Conservation (phyloP, 2,888 invertebrate species). For the Drosophila setosimentum region DNA sequence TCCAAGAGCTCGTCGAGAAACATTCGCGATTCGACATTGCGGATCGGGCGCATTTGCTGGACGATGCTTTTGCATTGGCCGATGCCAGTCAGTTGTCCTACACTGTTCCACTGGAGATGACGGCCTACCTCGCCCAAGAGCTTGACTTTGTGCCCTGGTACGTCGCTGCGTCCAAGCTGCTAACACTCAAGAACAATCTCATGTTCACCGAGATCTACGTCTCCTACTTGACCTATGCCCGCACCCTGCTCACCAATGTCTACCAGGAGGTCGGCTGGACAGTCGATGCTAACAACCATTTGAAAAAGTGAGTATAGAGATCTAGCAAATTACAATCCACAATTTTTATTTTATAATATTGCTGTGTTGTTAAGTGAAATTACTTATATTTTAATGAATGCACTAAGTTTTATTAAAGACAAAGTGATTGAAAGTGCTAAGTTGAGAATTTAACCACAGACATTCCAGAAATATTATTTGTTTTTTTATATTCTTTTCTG, state of each 20-base stretch:
- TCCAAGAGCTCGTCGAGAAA: constrained; percentile 78
- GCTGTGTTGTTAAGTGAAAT: background rate
- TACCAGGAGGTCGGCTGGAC: constrained; percentile 89
- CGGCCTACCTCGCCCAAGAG: constrained; percentile 89
- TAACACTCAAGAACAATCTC: constrained; percentile 86
- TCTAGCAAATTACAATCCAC: background rate
- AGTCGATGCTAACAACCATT: constrained; percentile 85
- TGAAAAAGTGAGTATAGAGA: constrained; percentile 69
- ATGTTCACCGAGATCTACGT: constrained; percentile 86
- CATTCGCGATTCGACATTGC: constrained; percentile 86
- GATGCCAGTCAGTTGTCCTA: constrained; percentile 89
- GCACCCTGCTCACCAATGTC: constrained; percentile 86
- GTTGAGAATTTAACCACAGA: too few species aligned
- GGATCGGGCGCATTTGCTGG: constrained; percentile 91
- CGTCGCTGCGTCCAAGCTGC: constrained; percentile 87
- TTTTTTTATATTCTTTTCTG: too few species aligned
- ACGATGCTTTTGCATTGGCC: constrained; percentile 93
- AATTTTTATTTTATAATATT: too few species aligned
- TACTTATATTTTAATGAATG: background rate
- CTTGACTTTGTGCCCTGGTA: constrained; percentile 91
- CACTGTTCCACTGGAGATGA: constrained; percentile 89
- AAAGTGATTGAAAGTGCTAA: background rate
- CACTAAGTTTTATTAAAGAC: background rate
- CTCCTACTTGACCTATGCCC: constrained; percentile 87
- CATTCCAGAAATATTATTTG: too few species aligned